These are phyloP conservation scores for Cygnus buccinator DNA, from an alignment of 2,113 vertebrate genomes.

Conservation along the genomic window DNA sequence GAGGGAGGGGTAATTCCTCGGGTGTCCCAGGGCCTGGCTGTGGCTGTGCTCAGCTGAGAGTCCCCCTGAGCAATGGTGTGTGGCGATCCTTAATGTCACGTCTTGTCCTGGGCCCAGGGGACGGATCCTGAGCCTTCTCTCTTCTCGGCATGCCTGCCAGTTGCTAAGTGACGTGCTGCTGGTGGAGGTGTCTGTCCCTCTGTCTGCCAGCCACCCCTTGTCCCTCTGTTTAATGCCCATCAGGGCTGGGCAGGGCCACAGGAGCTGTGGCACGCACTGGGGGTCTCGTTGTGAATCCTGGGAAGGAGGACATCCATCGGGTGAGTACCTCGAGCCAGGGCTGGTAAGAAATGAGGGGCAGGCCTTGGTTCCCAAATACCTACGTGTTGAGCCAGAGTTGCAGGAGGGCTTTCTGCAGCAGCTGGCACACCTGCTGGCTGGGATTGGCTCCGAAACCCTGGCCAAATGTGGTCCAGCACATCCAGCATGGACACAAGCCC, in stretches of 20 bases:
- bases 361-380: neutral
- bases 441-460: neutral
- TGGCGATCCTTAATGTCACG: neutral
- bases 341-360: neutral
- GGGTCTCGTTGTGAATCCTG: neutral
- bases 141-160: neutral
- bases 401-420: neutral
- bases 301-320: neutral
- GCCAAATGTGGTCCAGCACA: neutral
- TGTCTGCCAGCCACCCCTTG: neutral
- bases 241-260: neutral
- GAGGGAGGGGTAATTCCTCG: neutral
- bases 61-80: neutral
- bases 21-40: neutral
- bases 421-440: neutral
- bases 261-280: neutral
- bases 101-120: neutral
- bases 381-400: neutral
- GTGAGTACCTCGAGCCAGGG: neutral
- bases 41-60: neutral
- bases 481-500: neutral
- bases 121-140: neutral
- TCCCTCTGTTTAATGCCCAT: fast-evolving
- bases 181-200: neutral
- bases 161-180: neutral